Evolutionary conservation across 2,888 invertebrate genomes (phyloP).

Genomic region (Liodrosophila aerea): DNA sequence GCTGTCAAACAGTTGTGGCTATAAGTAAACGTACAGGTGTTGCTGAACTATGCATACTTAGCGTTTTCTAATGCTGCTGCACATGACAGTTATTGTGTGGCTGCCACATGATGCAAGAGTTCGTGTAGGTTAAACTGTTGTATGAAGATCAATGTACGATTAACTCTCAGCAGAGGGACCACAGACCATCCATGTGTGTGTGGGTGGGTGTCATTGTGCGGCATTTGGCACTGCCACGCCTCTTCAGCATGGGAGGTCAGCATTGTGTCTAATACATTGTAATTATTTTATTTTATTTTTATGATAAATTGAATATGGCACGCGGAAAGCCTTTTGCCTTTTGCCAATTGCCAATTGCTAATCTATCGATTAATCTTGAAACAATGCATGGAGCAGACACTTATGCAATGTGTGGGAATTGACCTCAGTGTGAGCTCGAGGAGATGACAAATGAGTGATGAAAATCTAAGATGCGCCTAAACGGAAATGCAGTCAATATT

Average conservation of each 20-base stretch:
- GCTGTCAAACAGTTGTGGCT: conserved; percentile 34
- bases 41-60: conserved; percentile 51
- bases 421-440: conserved; percentile 8
- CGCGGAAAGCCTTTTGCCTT: conserved; percentile 48
- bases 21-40: conserved; percentile 47
- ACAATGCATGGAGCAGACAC: conserved; percentile 1
- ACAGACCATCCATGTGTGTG: conserved; percentile 18
- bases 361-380: conserved; percentile 56
- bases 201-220: conserved; percentile 67
- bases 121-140: conserved; percentile 73
- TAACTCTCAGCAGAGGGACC: conserved; percentile 19
- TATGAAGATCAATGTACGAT: conserved; percentile 74
- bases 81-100: conserved; percentile 44
- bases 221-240: conserved; percentile 57
- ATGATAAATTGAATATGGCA: conserved; percentile 72
- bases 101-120: conserved; percentile 64
- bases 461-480: conserved; percentile 55
- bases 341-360: too few relatives aligned
- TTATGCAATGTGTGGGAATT: conserved; percentile 53
- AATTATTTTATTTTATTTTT: conserved; percentile 59
- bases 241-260: conserved; percentile 10
- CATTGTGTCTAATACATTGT: conserved; percentile 72
- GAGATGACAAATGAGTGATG: conserved; percentile 71
- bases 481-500: conserved; percentile 44
- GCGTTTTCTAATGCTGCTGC: conserved; percentile 69